These are phyloP conservation scores for Cryptus viduatorius DNA, from an alignment of 2,888 invertebrate genomes.

Conservation along the genomic window DNA sequence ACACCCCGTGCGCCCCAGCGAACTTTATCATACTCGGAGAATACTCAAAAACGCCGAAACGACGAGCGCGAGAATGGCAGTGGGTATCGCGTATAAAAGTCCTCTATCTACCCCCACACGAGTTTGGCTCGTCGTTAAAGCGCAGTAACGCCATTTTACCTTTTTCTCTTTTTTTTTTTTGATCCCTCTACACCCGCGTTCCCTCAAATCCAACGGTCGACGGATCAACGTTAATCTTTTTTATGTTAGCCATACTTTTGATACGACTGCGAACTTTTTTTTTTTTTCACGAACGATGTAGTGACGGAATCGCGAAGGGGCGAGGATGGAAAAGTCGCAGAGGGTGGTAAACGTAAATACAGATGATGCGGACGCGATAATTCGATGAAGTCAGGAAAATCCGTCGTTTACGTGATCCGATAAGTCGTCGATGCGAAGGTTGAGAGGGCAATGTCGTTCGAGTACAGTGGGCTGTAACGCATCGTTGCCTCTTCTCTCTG, in stretches of 20 bases:
- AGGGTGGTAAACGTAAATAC: constrained; percentile 32
- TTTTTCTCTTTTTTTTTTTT: constrained; percentile 10
- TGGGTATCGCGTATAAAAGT: constrained; percentile 24
- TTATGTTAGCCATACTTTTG: background rate
- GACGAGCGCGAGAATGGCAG: background rate
- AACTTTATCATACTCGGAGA: background rate
- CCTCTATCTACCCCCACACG: background rate
- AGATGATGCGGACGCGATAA: constrained; percentile 55
- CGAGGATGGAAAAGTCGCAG: constrained; percentile 6
- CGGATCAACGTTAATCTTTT: constrained; percentile 21
- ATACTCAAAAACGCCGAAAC: constrained; percentile 21
- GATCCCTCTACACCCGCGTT: background rate
- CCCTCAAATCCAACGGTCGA: background rate
- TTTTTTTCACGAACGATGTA: background rate
- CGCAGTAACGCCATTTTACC: constrained; percentile 9
- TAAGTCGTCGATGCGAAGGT: constrained; percentile 72
- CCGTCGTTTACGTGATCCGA: constrained; percentile 70
- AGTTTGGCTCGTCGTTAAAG: constrained; percentile 39
- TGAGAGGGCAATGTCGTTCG: constrained; percentile 55
- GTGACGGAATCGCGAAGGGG: background rate
- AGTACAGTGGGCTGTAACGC: constrained; percentile 14
- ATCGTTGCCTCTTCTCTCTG: background rate
- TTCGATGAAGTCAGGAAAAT: constrained; percentile 64
- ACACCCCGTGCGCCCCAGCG: background rate
- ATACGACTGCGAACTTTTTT: background rate